These are phyloP conservation scores for Odontomyia ornata DNA, from an alignment of 2,888 invertebrate species.

Conservation along the genomic window DNA sequence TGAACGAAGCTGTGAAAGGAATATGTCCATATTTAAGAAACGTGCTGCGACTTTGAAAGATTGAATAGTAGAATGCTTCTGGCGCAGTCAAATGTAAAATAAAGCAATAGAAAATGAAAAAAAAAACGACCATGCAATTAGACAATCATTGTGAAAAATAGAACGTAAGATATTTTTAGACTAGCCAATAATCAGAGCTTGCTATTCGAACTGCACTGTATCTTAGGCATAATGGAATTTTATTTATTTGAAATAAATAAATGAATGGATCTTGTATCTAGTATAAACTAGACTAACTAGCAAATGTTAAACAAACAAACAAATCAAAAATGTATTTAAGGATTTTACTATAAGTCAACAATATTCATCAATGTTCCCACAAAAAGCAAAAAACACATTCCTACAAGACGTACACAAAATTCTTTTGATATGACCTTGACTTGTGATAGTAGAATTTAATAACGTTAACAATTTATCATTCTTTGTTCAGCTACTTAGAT, in stretches of 20 bases:
- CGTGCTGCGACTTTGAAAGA: too few relatives aligned
- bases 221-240: slow-evolving; percentile 2
- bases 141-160: too few relatives aligned
- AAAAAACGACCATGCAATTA: too few relatives aligned
- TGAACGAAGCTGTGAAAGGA: too few relatives aligned
- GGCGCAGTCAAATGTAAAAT: too few relatives aligned
- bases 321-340: slow-evolving; percentile 11
- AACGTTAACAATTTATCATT: slow-evolving; percentile 10
- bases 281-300: slow-evolving; percentile 48
- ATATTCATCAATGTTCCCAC: slow-evolving; percentile 4
- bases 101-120: too few relatives aligned
- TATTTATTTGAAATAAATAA: slow-evolving; percentile 46
- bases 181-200: not conserved
- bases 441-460: slow-evolving; percentile 44
- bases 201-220: not conserved
- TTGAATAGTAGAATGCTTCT: too few relatives aligned
- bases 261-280: slow-evolving; percentile 46
- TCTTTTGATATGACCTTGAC: slow-evolving; percentile 28
- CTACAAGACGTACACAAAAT: slow-evolving; percentile 25
- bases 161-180: too few relatives aligned
- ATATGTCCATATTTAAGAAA: too few relatives aligned
- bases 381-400: slow-evolving; percentile 13
- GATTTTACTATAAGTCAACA: slow-evolving; percentile 1
- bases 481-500: slow-evolving; percentile 43
- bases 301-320: slow-evolving; percentile 22